Percentiles rank a stretch among this genome's conserved stretches.
Conservation (phyloP, 1,140 invertebrate genomes). For the Chironomus tepperi region DNA sequence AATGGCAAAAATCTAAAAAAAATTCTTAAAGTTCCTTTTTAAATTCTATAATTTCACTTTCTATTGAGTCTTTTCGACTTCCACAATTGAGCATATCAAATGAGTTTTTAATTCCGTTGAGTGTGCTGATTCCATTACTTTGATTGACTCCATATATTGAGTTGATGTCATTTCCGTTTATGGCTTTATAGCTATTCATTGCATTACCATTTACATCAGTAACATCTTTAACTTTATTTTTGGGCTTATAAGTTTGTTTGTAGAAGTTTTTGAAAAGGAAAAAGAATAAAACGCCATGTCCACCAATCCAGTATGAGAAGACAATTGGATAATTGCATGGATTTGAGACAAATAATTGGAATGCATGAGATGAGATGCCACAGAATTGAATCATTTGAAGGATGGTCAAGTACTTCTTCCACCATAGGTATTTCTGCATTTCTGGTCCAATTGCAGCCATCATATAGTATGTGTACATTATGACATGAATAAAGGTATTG, state of each 20-base stretch:
- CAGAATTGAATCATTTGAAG: slow-evolving; percentile 78
- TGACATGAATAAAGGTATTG: slow-evolving; percentile 74
- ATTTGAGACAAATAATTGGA: slow-evolving; percentile 68
- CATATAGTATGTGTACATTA: slow-evolving; percentile 84
- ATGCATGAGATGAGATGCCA: slow-evolving; percentile 59
- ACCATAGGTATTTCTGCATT: slow-evolving; percentile 76
- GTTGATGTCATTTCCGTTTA: too few species aligned
- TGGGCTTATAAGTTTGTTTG: slow-evolving; percentile 46
- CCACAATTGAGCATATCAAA: too few species aligned
- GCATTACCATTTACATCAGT: too few species aligned
- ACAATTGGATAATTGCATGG: slow-evolving; percentile 62
- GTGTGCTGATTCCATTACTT: too few species aligned
- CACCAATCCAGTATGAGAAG: slow-evolving; percentile 54
- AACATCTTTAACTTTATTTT: too few species aligned
- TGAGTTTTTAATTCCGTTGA: too few species aligned
- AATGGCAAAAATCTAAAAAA: too few species aligned
- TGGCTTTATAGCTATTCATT: too few species aligned
- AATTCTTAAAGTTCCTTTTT: too few species aligned
- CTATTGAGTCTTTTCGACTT: too few species aligned
- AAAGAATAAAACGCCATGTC: slow-evolving; percentile 61
- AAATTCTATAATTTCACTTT: too few species aligned
- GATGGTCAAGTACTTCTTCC: slow-evolving; percentile 79
- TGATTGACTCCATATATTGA: too few species aligned
- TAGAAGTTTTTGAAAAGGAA: slow-evolving; percentile 64
- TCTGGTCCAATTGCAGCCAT: slow-evolving; percentile 68